Evolutionary conservation across 2,113 vertebrate genomes (phyloP).

Genomic region (Donacobius atricapilla): DNA sequence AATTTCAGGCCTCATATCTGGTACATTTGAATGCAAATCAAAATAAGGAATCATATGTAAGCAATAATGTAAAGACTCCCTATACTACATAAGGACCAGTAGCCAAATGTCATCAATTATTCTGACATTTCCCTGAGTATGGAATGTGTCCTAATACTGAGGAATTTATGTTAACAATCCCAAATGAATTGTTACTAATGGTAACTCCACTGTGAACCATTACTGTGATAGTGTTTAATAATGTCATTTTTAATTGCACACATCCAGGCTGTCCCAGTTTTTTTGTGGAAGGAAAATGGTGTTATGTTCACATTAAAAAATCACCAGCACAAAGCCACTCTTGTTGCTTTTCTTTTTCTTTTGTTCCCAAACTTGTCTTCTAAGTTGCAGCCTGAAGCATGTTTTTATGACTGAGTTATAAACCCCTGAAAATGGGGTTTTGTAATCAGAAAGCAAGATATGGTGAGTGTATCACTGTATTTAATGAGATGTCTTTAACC

Average conservation of each 20-base stretch:
- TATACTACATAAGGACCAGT: neutral
- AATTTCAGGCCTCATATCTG: neutral
- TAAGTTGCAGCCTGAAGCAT: constrained; percentile 17
- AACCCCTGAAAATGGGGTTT: neutral
- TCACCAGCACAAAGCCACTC: constrained; percentile 8
- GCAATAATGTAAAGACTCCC: constrained; percentile 22
- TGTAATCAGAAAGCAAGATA: neutral
- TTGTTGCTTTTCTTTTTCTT: constrained; percentile 59
- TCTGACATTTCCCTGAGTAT: constrained; percentile 36
- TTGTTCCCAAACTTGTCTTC: constrained; percentile 30
- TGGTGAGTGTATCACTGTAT: neutral
- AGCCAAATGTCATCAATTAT: constrained; percentile 59
- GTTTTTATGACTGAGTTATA: neutral
- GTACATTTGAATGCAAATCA: constrained; percentile 19
- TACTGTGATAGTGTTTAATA: constrained; percentile 26
- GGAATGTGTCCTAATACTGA: constrained; percentile 40
- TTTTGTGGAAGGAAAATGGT: constrained; percentile 45
- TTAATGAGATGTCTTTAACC: constrained; percentile 31
- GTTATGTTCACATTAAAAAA: constrained; percentile 16
- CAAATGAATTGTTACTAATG: constrained; percentile 35
- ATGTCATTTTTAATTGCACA: constrained; percentile 50
- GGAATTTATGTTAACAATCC: constrained; percentile 26
- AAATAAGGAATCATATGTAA: constrained; percentile 7
- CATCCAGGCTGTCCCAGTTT: neutral
- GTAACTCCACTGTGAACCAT: neutral